Percentiles rank a stretch among this genome's conserved stretches.
phyloP scores from a whole-genome alignment of 2,888 invertebrate species.

The Incurvaria masculella region DNA sequence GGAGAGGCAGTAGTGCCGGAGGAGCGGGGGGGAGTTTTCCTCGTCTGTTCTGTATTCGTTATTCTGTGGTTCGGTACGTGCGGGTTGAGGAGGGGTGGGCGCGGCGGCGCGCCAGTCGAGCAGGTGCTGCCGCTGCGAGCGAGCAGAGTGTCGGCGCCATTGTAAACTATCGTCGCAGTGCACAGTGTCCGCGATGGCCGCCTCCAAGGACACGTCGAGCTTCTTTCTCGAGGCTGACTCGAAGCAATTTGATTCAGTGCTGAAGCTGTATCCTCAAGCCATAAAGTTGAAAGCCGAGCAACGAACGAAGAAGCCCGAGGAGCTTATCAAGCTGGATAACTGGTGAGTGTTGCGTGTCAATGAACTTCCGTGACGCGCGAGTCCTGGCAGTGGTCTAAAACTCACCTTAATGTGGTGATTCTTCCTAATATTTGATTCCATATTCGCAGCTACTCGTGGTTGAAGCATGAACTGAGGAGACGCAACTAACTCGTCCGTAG shows the following conservation, averaged over 20 bases:
- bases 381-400: conserved; percentile 59
- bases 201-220: conserved; percentile 87
- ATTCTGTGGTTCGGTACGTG: too few species aligned
- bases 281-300: conserved; percentile 86
- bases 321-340: conserved; percentile 91
- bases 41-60: too few species aligned
- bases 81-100: too few species aligned
- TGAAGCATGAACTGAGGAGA: not conserved
- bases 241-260: conserved; percentile 82
- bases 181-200: conserved; percentile 72
- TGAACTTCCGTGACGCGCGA: conserved; percentile 45
- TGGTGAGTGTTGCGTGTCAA: conserved; percentile 78
- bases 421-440: conserved; percentile 66
- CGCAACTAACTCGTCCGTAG: conserved; percentile 27
- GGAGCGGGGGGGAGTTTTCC: too few species aligned
- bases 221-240: conserved; percentile 91
- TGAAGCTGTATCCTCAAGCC: conserved; percentile 89
- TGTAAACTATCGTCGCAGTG: conserved; percentile 57
- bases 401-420: conserved; percentile 71
- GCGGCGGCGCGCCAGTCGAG: conserved; percentile 35
- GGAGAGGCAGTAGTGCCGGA: too few species aligned
- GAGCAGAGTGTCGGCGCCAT: conserved; percentile 50
- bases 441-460: conserved; percentile 55
- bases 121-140: conserved; percentile 58
- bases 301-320: conserved; percentile 90